Conservation (phyloP, 2,113 vertebrate genomes). For the Aviceda subcristata region DNA sequence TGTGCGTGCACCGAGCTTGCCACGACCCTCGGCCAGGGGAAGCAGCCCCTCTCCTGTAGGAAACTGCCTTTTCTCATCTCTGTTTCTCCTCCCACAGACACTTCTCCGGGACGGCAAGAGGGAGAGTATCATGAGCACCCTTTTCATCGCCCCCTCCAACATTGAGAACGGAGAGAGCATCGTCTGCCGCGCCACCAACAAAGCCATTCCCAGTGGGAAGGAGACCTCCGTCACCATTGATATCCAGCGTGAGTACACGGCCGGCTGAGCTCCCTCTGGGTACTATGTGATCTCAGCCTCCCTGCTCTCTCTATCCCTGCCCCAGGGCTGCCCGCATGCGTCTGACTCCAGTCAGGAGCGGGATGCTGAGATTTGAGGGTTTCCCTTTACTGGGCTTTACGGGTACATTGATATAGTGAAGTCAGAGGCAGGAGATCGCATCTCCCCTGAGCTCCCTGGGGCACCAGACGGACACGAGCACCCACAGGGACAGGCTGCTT, state of each 20-base stretch:
- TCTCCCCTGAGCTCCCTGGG: background rate
- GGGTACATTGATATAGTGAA: rapidly evolving
- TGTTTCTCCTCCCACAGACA: slow-evolving; percentile 68
- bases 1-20: background rate
- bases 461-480: rapidly evolving
- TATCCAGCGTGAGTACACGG: slow-evolving; percentile 89
- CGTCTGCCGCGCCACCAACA: slow-evolving; percentile 92
- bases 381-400: background rate
- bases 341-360: background rate
- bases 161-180: slow-evolving; percentile 94
- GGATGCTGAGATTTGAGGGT: background rate
- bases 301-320: background rate
- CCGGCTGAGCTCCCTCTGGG: rapidly evolving
- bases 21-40: background rate
- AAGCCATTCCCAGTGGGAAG: slow-evolving; percentile 91
- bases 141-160: slow-evolving; percentile 89
- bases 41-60: background rate
- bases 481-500: background rate
- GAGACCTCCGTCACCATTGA: slow-evolving; percentile 95
- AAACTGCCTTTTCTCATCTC: background rate
- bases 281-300: rapidly evolving
- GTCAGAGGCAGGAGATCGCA: background rate
- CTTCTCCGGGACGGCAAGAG: slow-evolving; percentile 88
- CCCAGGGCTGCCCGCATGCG: rapidly evolving
- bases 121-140: slow-evolving; percentile 92